Conservation (phyloP, 2,797 vertebrate genomes). For the Coregonus suidteri region DNA sequence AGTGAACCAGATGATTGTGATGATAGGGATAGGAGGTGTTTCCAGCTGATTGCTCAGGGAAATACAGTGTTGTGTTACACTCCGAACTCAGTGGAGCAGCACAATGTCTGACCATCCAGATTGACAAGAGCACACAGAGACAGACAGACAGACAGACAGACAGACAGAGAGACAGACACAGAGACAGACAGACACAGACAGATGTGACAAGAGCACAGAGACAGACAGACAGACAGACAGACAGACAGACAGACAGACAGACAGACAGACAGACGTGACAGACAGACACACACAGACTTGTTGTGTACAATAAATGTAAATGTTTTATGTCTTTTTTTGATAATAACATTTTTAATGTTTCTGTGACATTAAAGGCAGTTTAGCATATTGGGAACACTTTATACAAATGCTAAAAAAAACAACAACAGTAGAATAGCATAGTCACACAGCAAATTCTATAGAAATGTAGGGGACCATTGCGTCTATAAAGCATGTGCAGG, state of each 20-base stretch:
- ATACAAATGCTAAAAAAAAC: background rate
- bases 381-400: background rate
- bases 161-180: background rate
- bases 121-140: background rate
- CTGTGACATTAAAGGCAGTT: constrained; percentile 6
- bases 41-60: constrained; percentile 10
- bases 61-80: constrained; percentile 23
- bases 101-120: background rate
- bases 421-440: background rate
- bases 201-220: too few relatives aligned
- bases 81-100: background rate
- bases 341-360: too few relatives aligned
- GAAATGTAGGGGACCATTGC: too few relatives aligned
- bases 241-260: too few relatives aligned
- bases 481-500: too few relatives aligned
- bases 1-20: constrained; percentile 32
- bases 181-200: background rate
- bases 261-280: too few relatives aligned
- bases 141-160: background rate
- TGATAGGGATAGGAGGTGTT: constrained; percentile 12
- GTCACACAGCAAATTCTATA: too few relatives aligned
- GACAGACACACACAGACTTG: too few relatives aligned
- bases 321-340: too few relatives aligned
- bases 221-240: too few relatives aligned
- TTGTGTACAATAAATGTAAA: too few relatives aligned